Base-by-base conservation (phyloP, 2,797 vertebrate genomes). In the Phoxinus dragarum region DNA sequence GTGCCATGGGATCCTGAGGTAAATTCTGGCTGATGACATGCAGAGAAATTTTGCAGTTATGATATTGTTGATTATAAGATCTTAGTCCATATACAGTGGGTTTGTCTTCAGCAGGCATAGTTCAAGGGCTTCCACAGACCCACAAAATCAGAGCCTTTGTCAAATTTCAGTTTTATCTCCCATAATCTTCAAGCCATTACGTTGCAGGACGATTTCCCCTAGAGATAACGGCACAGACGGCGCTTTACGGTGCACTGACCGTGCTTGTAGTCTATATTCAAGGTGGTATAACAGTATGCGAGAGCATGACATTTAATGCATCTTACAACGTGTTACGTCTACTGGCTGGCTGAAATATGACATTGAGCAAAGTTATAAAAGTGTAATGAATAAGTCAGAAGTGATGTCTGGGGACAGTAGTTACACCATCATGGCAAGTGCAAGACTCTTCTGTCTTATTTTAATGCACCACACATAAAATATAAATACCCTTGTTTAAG, bases 1-100 rank as follows among this genome's bases (percentile, higher is more conserved):
- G 64, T 66, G 74, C 68, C 54, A 72, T 79, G 75, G 84, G 84
- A 85, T 84, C 66, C 56, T 76, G 66, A 71, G 67, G 23, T 49
- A 61, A 80, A 71, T 47, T 67, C 49, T 36, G 10, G 87, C 82
- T 88, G 89, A 88, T 87, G 88, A 88, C 81, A 89, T 82, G 72
- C 23, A 40, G 40, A 67, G 88, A 64, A 89, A 89, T 74, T 34
- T 77, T 47, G 76, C 42, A 19, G 83, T 86, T 86, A 80, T 2
- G 73, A 76, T 80, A 80, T 21, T 61, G 42, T 49, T 68, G 73
- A 88, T 85, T 81, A 36, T 40, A 36, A 16, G 59, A 21, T 47
- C 61, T 38, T 42, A 47, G 56, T 84, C 44, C 36, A 36, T 77
- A 21, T 86, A 49, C 17, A 52, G 27, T 11, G 14, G 75, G 23